Evolutionary conservation across 2,888 invertebrate species (phyloP).

Genomic region (Scaptomyza flava): DNA sequence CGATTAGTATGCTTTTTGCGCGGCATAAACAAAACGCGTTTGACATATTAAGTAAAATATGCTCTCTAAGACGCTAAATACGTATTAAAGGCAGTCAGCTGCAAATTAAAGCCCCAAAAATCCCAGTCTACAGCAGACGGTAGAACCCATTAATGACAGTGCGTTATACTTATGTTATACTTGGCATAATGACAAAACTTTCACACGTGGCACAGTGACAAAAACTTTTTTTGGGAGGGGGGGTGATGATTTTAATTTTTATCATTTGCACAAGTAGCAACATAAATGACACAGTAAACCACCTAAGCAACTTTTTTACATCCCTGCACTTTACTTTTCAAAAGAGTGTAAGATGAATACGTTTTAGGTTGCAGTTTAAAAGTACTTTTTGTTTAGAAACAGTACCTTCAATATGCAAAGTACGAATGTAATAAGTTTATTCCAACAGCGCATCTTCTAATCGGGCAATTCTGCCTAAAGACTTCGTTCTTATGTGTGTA

Average conservation of each 20-base stretch:
- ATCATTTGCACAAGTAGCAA: slow-evolving; percentile 56
- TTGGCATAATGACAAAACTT: slow-evolving; percentile 74
- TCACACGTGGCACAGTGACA: slow-evolving; percentile 53
- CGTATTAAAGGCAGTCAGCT: slow-evolving; percentile 28
- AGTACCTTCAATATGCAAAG: not conserved
- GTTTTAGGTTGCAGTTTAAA: not conserved
- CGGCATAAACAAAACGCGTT: slow-evolving; percentile 25
- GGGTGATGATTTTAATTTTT: slow-evolving; percentile 79
- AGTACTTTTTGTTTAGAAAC: no score
- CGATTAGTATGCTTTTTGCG: slow-evolving; percentile 1
- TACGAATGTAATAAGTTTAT: not conserved
- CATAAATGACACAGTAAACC: slow-evolving; percentile 12
- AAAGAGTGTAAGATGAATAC: not conserved
- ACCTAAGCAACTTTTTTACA: not conserved
- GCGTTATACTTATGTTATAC: slow-evolving; percentile 48
- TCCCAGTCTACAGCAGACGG: slow-evolving; percentile 4
- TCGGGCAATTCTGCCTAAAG: not conserved
- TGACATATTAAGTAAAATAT: slow-evolving; percentile 56
- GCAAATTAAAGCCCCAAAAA: slow-evolving; percentile 20
- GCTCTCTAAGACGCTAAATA: slow-evolving; percentile 29
- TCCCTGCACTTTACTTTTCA: not conserved
- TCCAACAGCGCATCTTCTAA: slow-evolving; percentile 19
- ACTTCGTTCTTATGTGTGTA: slow-evolving; percentile 41
- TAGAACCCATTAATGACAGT: slow-evolving; percentile 65
- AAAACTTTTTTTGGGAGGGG: slow-evolving; percentile 46